These are phyloP conservation scores for Blastomussa wellsi DNA, from an alignment of 92 coral and sea anemone species.

Conservation along the genomic window DNA sequence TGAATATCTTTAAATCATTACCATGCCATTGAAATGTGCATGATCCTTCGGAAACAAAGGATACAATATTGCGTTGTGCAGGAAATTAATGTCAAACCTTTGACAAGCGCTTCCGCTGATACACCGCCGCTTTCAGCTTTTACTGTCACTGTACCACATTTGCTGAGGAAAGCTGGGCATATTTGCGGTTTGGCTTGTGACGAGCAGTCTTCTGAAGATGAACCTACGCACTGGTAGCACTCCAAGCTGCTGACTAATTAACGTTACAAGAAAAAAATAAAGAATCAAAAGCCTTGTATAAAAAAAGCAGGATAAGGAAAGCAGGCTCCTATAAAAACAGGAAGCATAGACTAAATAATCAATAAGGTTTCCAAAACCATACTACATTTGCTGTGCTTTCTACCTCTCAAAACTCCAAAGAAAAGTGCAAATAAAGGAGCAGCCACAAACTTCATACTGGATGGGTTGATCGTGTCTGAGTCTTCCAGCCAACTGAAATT, in stretches of 20 bases:
- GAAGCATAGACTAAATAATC: neutral
- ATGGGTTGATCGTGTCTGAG: neutral
- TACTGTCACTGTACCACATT: neutral
- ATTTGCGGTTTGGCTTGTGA: neutral
- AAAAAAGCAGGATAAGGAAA: neutral
- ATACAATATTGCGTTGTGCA: no score
- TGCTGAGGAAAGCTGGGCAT: neutral
- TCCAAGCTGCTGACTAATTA: constrained; percentile 5
- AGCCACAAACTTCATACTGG: neutral
- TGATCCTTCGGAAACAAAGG: neutral
- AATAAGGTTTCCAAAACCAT: neutral
- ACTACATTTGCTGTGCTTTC: neutral
- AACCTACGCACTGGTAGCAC: constrained; percentile 5
- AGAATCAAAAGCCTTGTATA: neutral
- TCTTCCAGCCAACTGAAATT: neutral
- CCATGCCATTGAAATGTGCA: no score
- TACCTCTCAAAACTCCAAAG: neutral
- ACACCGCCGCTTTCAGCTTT: neutral
- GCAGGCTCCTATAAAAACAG: no score
- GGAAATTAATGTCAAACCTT: neutral
- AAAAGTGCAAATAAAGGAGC: neutral
- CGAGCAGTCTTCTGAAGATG: constrained; percentile 11
- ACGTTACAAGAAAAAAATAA: neutral
- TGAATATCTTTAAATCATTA: no score
- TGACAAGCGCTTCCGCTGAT: neutral